Percentiles rank a stretch among this genome's conserved stretches.
Conservation (phyloP, 1,140 invertebrate species). For the Atta colombica region DNA sequence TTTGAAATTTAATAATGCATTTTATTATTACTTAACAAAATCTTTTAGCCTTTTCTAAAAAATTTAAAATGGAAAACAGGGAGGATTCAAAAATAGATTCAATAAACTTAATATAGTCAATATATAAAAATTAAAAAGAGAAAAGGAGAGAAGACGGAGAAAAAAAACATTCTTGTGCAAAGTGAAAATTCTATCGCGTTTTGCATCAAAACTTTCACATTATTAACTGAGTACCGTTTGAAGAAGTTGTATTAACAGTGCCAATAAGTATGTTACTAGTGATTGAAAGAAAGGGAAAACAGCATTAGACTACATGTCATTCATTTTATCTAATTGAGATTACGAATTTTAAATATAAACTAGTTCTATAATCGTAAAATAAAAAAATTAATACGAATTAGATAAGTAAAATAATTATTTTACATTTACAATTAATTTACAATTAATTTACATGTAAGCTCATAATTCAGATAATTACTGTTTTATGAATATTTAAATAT, state of each 20-base stretch:
- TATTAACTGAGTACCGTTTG: conserved; percentile 56
- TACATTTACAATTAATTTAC: too few species aligned
- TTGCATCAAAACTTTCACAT: conserved; percentile 76
- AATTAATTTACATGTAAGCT: conserved; percentile 1
- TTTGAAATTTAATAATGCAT: not conserved
- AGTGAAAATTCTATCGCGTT: conserved; percentile 79
- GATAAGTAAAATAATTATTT: too few species aligned
- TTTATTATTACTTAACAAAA: not conserved
- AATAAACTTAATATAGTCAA: not conserved
- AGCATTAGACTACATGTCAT: conserved; percentile 12
- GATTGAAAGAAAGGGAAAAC: conserved; percentile 81
- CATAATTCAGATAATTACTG: not conserved
- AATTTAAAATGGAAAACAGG: not conserved
- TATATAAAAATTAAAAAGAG: conserved; percentile 1
- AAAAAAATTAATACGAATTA: not conserved
- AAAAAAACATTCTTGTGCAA: conserved; percentile 23
- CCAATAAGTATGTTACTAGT: conserved; percentile 69
- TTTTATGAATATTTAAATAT: conserved; percentile 3
- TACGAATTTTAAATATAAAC: not conserved
- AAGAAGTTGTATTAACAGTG: conserved; percentile 28
- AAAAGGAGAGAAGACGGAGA: not conserved
- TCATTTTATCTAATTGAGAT: not conserved
- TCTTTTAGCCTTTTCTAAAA: not conserved
- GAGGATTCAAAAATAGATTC: not conserved
- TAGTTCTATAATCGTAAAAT: not conserved